phyloP scores from a whole-genome alignment of 2,113 vertebrate species.

The Odobenus rosmarus region DNA sequence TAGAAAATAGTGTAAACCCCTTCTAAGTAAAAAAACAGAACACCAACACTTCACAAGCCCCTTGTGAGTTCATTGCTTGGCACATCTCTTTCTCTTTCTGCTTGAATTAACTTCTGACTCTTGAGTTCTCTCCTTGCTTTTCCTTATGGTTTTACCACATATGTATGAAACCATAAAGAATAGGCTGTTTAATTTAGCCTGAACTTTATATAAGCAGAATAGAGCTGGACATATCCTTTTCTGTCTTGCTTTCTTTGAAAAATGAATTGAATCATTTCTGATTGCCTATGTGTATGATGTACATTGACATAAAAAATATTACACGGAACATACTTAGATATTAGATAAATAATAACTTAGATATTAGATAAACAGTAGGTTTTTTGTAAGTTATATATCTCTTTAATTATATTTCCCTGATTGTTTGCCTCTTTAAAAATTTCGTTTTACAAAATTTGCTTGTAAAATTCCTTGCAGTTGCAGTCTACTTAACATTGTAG shows the following conservation, averaged over 20 bases:
- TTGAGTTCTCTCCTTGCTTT: not conserved
- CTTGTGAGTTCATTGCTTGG: not conserved
- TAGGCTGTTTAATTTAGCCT: not conserved
- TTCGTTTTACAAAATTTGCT: conserved; percentile 12
- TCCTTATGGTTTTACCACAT: not conserved
- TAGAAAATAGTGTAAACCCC: not conserved
- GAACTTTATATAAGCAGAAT: not conserved
- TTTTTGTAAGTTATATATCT: not conserved
- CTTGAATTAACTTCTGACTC: not conserved
- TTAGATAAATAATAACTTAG: too few relatives aligned
- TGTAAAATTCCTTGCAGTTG: not conserved
- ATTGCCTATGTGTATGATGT: not conserved
- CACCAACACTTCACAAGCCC: not conserved
- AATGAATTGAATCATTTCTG: conserved; percentile 12
- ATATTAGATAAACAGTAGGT: too few relatives aligned
- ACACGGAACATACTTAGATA: not conserved
- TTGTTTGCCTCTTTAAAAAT: not conserved
- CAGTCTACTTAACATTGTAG: not conserved
- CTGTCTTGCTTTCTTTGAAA: not conserved
- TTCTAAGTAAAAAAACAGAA: not conserved
- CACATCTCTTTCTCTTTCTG: not conserved
- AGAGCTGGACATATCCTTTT: not conserved
- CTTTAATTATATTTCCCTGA: not conserved
- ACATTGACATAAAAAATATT: conserved; percentile 13
- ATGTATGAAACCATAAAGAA: conserved; percentile 1